Evolutionary conservation across 2,797 vertebrate species (phyloP).

Genomic region (Macrochelys suwanniensis): DNA sequence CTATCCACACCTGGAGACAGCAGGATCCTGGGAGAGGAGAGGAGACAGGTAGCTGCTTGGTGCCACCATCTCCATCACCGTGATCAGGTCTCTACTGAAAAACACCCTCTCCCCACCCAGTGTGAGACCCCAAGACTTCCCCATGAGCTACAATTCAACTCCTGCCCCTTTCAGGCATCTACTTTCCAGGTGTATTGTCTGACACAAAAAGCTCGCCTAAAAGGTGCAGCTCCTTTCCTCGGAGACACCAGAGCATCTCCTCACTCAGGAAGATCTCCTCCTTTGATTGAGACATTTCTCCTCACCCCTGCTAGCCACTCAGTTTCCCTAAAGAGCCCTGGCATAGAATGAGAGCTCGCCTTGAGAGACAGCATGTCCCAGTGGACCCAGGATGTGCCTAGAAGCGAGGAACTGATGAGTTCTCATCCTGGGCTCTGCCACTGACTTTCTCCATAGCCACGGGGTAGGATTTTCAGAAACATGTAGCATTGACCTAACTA

Average conservation of each 20-base stretch:
- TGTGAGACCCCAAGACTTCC: background rate
- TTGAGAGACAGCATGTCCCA: too few relatives aligned
- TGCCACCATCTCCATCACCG: background rate
- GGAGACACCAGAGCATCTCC: background rate
- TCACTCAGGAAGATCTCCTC: background rate
- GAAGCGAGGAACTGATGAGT: background rate
- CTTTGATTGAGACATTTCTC: background rate
- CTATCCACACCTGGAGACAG: background rate
- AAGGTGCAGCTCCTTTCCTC: background rate
- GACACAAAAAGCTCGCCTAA: background rate
- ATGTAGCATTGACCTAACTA: background rate
- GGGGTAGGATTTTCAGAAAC: background rate
- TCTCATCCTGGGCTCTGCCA: background rate
- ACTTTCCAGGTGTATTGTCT: background rate
- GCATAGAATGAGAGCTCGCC: background rate
- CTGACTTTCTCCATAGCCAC: background rate
- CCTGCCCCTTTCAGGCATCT: background rate
- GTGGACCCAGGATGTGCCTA: background rate
- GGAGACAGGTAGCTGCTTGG: background rate
- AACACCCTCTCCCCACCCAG: background rate
- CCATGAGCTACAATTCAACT: background rate
- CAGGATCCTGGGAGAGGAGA: background rate
- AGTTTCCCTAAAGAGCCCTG: background rate
- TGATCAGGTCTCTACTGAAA: background rate
- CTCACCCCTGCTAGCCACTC: background rate